These are phyloP conservation scores for Bhutanitis thaidina DNA, from an alignment of 2,888 invertebrate genomes.

Conservation along the genomic window DNA sequence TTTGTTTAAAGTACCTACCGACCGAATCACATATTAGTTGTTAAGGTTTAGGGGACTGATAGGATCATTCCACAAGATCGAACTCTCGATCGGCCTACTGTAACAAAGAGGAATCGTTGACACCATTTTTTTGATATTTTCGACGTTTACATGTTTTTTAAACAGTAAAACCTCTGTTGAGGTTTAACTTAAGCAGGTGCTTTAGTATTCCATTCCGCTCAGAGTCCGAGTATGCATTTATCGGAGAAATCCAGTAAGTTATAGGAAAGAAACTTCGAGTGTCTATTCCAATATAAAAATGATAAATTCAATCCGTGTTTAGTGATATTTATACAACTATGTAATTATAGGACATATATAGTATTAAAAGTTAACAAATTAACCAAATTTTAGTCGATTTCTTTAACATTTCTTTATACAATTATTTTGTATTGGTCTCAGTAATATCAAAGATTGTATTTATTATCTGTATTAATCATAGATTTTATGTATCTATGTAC, in stretches of 20 bases:
- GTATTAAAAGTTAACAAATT: conserved; percentile 50
- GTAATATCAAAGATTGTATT: conserved; percentile 69
- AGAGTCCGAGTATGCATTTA: conserved; percentile 50
- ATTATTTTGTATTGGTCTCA: conserved; percentile 70
- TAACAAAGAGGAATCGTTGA: background rate
- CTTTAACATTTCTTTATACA: conserved; percentile 33
- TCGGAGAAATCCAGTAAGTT: conserved; percentile 17
- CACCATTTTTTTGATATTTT: background rate
- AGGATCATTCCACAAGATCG: conserved; percentile 8
- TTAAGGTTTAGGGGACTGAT: conserved; percentile 23
- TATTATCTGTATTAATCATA: conserved; percentile 28
- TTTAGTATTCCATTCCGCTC: conserved; percentile 6
- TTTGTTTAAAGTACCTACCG: conserved; percentile 1
- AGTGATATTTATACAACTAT: conserved; percentile 61
- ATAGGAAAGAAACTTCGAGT: background rate
- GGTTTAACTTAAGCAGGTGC: conserved; percentile 9
- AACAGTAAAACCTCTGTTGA: conserved; percentile 13
- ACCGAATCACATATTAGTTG: conserved; percentile 11
- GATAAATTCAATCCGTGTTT: conserved; percentile 33
- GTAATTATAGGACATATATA: conserved; percentile 50
- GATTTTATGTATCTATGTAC: conserved; percentile 11
- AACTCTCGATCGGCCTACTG: conserved; percentile 11
- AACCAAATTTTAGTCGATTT: conserved; percentile 69
- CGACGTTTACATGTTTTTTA: background rate
- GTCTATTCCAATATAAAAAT: background rate